Percentiles rank a stretch among this genome's conserved stretches.
Evolutionary conservation across 2,113 vertebrate species (phyloP).

Genomic region (Sinosuthora webbiana): DNA sequence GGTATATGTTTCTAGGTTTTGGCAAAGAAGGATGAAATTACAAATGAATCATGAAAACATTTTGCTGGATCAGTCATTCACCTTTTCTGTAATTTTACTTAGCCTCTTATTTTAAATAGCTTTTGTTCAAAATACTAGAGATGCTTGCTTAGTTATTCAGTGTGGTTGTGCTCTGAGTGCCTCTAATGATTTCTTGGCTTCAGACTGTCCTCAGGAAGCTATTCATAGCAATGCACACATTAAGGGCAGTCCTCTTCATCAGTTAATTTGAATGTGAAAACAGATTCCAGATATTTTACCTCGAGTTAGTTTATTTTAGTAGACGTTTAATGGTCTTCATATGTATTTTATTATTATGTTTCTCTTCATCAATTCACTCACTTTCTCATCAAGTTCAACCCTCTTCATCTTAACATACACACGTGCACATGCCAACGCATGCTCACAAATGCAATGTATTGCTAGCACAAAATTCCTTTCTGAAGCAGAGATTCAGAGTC

Average conservation of each 20-base stretch:
- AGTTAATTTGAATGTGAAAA: conserved; percentile 1
- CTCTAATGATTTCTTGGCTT: conserved; percentile 35
- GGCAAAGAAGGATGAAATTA: neutral
- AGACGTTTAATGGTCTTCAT: neutral
- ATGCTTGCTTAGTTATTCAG: neutral
- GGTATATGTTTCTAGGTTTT: neutral
- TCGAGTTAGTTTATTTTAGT: neutral
- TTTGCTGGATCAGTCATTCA: neutral
- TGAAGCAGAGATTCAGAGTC: neutral
- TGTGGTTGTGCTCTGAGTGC: neutral
- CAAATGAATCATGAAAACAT: neutral
- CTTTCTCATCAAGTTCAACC: neutral
- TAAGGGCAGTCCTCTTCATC: neutral
- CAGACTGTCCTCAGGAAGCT: neutral
- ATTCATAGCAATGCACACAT: neutral
- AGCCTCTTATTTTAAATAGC: neutral
- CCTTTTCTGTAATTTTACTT: neutral
- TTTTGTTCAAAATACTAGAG: neutral
- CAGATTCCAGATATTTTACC: neutral
- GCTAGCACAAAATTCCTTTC: neutral
- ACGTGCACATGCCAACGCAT: neutral
- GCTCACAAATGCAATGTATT: neutral
- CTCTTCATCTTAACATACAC: neutral
- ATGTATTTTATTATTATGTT: neutral
- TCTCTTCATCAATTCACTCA: neutral